Evolutionary conservation across 30 jellyfish, hydroid and myxozoan genomes (phyloP), one percentile per base, ranked within the genome.

Genomic region (Sanderia malayensis): DNA sequence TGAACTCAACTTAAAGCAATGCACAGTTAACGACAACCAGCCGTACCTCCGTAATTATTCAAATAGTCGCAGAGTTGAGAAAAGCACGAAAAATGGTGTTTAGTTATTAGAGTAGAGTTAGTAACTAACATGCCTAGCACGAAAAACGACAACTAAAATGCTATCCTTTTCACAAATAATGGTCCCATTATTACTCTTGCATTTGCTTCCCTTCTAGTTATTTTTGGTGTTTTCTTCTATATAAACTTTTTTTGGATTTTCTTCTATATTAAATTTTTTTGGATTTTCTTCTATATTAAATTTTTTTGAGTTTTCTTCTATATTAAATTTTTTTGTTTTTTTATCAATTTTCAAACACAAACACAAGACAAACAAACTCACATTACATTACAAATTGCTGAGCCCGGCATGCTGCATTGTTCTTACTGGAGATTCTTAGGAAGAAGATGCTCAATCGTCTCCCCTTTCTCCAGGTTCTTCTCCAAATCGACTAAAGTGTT

Each of bases 391-490:
- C 52, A 37, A 4, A 37, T 13, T 37, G 52, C 52, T 37, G 52
- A 37, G 52, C 52, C 52, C 52, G 52, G 52, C 52, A 37, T 37
- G 52, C 13, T 37, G n/a, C n/a, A n/a, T 2, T 0, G 27, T 32
- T 7, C 2, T 57, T 53, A 58, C 46, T 73, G 55, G 21, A 57
- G 44, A 8, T 53, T 47, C 27, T 60, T 61, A 34, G 79, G 79
- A 11, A 61, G 79, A 75, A 75, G 81, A 31, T 30, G 34, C 7
- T 59, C 79, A 58, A 75, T 75, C 66, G 31, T 58, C 66, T 59
- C 37, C 9, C 87, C 87, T n/a, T 75, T 75, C 53, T 75, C 87
- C 53, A 77, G 44, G 0, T 21, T 28, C 52, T 77, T 77, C 47
- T 77, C 89, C 74, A 77, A 27, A 0, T 67, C 73, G 15, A 77